Evolutionary conservation across 2,113 vertebrate genomes (phyloP).

Genomic region (Lagopus leucura): DNA sequence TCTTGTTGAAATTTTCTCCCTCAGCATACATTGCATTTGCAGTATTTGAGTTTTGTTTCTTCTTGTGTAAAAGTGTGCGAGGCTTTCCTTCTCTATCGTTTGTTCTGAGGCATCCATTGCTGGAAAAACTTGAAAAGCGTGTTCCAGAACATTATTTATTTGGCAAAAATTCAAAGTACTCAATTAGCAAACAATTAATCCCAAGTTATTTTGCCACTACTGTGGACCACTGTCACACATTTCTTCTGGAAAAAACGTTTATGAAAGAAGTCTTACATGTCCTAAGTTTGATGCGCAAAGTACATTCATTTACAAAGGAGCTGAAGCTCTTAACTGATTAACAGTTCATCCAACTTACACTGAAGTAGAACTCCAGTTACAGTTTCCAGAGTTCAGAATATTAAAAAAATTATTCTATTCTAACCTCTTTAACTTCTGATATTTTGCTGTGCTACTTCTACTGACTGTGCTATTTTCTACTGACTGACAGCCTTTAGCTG

Average conservation of each 20-base stretch:
- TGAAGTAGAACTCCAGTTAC: not conserved
- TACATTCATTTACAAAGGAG: not conserved
- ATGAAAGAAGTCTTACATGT: not conserved
- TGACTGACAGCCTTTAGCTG: not conserved
- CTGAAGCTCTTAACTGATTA: not conserved
- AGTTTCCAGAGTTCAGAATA: not conserved
- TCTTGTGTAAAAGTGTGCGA: not conserved
- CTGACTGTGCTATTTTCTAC: not conserved
- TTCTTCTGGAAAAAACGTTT: not conserved
- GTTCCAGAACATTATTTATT: not conserved
- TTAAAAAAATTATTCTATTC: not conserved
- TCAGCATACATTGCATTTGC: not conserved
- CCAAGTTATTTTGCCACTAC: slow-evolving; percentile 2
- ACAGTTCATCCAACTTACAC: not conserved
- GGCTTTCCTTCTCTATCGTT: not conserved
- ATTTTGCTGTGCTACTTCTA: not conserved
- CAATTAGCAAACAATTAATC: slow-evolving; percentile 31
- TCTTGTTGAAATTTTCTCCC: not conserved
- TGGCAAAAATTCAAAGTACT: slow-evolving; percentile 6
- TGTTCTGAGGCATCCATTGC: not conserved
- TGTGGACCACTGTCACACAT: not conserved
- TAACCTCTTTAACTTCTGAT: not conserved
- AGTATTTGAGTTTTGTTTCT: not conserved
- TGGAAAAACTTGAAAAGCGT: slow-evolving; percentile 12
- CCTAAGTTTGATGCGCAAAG: not conserved